Percentiles rank a stretch among this genome's conserved stretches.
These are phyloP conservation scores for Tiaroga cobitis DNA, from an alignment of 2,797 vertebrate species.

Conservation along the genomic window DNA sequence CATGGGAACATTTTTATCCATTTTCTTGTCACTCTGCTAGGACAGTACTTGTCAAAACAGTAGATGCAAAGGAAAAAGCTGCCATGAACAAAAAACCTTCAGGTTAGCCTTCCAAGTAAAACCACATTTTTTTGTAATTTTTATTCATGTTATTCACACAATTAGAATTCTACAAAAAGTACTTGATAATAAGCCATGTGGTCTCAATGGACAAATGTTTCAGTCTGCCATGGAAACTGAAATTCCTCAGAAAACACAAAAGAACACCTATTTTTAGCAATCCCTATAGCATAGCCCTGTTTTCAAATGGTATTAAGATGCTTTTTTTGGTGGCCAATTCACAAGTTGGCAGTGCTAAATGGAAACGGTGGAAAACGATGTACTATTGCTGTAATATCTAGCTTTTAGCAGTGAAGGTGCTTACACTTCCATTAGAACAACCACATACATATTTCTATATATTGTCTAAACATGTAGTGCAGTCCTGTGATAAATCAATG, in stretches of 20 bases:
- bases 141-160: constrained; percentile 28
- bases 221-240: neutral
- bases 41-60: constrained; percentile 6
- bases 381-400: neutral
- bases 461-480: neutral
- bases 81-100: neutral
- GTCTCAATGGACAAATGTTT: neutral
- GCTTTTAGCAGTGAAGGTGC: neutral
- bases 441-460: neutral
- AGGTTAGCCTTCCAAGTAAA: constrained; percentile 4
- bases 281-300: neutral
- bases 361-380: neutral
- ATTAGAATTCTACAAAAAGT: constrained; percentile 30
- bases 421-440: neutral
- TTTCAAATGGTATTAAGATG: neutral
- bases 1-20: neutral
- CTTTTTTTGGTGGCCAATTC: neutral
- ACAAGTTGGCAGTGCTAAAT: neutral
- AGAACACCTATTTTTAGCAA: neutral
- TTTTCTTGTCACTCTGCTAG: neutral
- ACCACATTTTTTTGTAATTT: constrained; percentile 3
- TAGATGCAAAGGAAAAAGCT: neutral
- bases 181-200: constrained; percentile 10
- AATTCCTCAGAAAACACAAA: neutral
- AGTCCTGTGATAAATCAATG: neutral